Evolutionary conservation across 2,113 vertebrate species (phyloP).

Genomic region (Rhombomys opimus): DNA sequence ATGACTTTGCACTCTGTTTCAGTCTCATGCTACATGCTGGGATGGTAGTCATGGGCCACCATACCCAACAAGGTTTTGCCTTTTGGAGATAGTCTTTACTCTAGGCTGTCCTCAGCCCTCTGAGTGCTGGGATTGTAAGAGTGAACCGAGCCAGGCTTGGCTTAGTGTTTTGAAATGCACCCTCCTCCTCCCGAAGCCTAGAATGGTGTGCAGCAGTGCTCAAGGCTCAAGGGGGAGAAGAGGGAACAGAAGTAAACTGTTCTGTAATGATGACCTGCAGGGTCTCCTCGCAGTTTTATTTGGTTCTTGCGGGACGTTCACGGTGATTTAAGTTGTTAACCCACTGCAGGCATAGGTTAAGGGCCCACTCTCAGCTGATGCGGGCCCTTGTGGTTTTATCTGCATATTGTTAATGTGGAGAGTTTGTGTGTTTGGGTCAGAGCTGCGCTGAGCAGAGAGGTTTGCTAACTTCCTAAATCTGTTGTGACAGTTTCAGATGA

Average conservation of each 20-base stretch:
- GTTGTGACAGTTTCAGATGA: conserved; percentile 32
- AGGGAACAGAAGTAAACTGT: conserved; percentile 12
- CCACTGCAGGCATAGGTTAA: conserved; percentile 43
- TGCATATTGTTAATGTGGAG: conserved; percentile 33
- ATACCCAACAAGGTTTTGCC: background rate
- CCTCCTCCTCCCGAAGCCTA: background rate
- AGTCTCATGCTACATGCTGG: background rate
- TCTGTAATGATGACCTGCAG: background rate
- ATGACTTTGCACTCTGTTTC: background rate
- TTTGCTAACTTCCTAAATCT: conserved; percentile 31
- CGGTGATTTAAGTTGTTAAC: conserved; percentile 54
- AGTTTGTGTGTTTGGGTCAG: background rate
- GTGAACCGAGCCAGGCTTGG: background rate
- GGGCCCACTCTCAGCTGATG: background rate
- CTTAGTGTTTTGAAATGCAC: conserved; percentile 3
- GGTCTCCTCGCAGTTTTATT: conserved; percentile 43
- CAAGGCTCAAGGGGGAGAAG: background rate
- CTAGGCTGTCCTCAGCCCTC: background rate
- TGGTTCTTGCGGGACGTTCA: conserved; percentile 45
- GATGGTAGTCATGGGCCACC: background rate
- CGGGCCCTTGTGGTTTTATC: conserved; percentile 34
- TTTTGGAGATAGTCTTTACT: background rate
- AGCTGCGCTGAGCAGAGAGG: conserved; percentile 25
- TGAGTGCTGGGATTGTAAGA: background rate
- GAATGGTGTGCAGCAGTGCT: background rate